Conservation (phyloP, 2,113 vertebrate genomes). For the Picathartes gymnocephalus region DNA sequence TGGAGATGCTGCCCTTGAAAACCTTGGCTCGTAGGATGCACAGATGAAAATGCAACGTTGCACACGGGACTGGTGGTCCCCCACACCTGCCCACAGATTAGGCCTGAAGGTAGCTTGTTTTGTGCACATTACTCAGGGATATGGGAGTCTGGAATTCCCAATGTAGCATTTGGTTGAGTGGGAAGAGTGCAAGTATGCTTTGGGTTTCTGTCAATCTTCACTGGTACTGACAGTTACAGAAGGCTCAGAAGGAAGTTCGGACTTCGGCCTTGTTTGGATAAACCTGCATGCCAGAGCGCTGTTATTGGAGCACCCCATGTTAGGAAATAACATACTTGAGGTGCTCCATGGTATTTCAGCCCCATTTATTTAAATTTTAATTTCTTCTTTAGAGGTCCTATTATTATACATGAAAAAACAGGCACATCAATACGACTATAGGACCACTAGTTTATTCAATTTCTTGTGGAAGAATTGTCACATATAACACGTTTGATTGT, state of each 20-base stretch:
- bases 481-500: background rate
- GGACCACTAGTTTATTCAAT: background rate
- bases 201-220: background rate
- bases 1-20: background rate
- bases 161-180: background rate
- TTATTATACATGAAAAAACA: background rate
- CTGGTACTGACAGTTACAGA: background rate
- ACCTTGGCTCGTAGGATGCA: background rate
- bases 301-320: background rate
- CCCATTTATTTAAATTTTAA: background rate
- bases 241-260: background rate
- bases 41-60: background rate
- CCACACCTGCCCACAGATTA: background rate
- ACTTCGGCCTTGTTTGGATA: background rate
- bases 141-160: no score
- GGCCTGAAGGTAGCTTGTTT: background rate
- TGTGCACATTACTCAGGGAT: background rate
- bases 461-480: background rate
- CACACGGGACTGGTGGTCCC: rapidly evolving
- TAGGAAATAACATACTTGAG: background rate
- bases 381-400: background rate
- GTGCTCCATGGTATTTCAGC: background rate
- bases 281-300: background rate
- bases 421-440: background rate
- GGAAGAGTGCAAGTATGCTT: background rate